These are phyloP conservation scores for Chironomus riparius DNA, from an alignment of 2,888 invertebrate species.

Conservation along the genomic window DNA sequence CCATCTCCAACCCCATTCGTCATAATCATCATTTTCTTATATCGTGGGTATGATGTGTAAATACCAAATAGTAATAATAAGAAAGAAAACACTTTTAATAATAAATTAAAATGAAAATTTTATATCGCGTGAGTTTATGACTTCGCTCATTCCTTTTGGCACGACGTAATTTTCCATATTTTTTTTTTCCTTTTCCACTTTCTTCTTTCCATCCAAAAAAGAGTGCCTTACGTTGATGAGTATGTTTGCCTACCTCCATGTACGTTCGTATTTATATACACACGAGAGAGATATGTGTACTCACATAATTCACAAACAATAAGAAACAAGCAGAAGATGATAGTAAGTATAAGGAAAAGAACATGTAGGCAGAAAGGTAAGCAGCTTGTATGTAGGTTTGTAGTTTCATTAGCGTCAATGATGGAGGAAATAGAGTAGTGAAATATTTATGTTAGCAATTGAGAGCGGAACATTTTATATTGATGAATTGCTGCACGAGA, in stretches of 20 bases:
- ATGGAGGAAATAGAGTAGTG: neutral
- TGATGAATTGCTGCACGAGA: too few species aligned
- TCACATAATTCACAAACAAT: neutral
- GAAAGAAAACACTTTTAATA: constrained; percentile 17
- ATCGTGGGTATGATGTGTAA: constrained; percentile 18
- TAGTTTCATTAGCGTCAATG: neutral
- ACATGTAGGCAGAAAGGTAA: neutral
- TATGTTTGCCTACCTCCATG: neutral
- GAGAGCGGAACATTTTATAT: too few species aligned
- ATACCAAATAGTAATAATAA: constrained; percentile 1
- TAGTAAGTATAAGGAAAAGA: neutral
- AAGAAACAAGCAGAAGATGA: neutral
- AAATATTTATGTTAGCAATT: neutral
- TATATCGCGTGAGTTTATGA: constrained; percentile 26
- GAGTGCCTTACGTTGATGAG: neutral
- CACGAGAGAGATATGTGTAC: neutral
- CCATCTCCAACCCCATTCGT: neutral
- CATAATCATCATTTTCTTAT: neutral
- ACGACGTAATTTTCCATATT: neutral
- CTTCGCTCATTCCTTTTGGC: neutral
- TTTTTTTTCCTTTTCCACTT: neutral
- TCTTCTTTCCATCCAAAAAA: neutral
- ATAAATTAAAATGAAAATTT: constrained; percentile 26
- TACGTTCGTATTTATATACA: neutral
- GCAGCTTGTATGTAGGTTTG: neutral